Conservation (phyloP, 1,140 invertebrate species). For the Nymphalis io region DNA sequence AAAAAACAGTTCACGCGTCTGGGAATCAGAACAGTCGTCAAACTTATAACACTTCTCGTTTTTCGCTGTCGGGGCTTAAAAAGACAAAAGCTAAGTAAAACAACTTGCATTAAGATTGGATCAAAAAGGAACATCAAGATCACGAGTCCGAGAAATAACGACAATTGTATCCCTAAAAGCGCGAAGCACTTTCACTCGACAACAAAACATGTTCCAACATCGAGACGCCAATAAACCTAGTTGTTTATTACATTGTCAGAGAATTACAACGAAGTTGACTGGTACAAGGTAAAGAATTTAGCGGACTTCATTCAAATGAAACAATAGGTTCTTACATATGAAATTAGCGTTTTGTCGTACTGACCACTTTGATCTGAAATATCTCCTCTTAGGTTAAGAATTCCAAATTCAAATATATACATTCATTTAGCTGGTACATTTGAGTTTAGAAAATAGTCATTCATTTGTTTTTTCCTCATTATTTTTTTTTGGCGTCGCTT, state of each 20-base stretch:
- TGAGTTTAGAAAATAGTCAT: too few species aligned
- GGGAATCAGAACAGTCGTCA: too few species aligned
- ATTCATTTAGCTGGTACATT: too few species aligned
- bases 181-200: conserved; percentile 35
- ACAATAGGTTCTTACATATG: not conserved
- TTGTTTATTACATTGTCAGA: conserved; percentile 53
- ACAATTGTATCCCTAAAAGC: conserved; percentile 31
- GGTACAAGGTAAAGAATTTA: conserved; percentile 24
- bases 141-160: conserved; percentile 23
- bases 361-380: too few species aligned
- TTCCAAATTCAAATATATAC: too few species aligned
- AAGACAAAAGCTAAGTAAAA: not conserved
- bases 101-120: not conserved
- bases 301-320: conserved; percentile 7
- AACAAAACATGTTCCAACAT: conserved; percentile 42
- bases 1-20: too few species aligned
- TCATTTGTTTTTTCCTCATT: too few species aligned
- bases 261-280: conserved; percentile 33
- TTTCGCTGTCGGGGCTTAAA: not conserved
- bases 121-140: conserved; percentile 5
- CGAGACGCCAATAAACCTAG: conserved; percentile 48
- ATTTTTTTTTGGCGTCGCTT: too few species aligned
- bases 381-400: too few species aligned
- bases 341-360: too few species aligned
- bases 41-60: too few species aligned